phyloP scores from a whole-genome alignment of 1,140 invertebrate genomes.

The Oreohelix idahoensis region DNA sequence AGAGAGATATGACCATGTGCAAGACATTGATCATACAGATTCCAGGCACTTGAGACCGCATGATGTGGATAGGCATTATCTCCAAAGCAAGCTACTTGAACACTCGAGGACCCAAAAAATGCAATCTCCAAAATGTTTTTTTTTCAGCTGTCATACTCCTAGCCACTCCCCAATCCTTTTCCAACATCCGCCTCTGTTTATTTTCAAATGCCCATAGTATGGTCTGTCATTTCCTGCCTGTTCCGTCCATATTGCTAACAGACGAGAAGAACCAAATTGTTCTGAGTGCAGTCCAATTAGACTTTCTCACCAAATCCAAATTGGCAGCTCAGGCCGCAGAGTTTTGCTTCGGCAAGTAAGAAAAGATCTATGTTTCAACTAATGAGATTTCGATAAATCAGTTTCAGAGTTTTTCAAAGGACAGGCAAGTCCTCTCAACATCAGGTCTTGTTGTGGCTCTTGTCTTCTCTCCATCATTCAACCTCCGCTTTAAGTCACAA shows the following conservation, averaged over 20 bases:
- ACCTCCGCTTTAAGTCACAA: neutral
- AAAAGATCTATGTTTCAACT: neutral
- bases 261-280: neutral
- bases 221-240: too few species aligned
- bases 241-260: neutral
- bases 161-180: too few species aligned
- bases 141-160: too few species aligned
- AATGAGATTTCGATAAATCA: neutral
- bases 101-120: too few species aligned
- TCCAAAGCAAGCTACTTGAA: too few species aligned
- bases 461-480: neutral
- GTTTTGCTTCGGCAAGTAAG: neutral
- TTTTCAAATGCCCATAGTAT: too few species aligned
- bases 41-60: too few species aligned
- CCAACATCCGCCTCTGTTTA: too few species aligned
- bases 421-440: neutral
- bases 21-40: too few species aligned
- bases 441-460: neutral
- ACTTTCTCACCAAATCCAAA: slow-evolving; percentile 4
- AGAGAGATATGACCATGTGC: too few species aligned
- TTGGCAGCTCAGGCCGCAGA: neutral
- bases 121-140: too few species aligned
- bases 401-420: neutral
- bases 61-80: too few species aligned
- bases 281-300: neutral